Base-by-base conservation (phyloP, 2,888 invertebrate genomes). In the Stenichneumon culpator region DNA sequence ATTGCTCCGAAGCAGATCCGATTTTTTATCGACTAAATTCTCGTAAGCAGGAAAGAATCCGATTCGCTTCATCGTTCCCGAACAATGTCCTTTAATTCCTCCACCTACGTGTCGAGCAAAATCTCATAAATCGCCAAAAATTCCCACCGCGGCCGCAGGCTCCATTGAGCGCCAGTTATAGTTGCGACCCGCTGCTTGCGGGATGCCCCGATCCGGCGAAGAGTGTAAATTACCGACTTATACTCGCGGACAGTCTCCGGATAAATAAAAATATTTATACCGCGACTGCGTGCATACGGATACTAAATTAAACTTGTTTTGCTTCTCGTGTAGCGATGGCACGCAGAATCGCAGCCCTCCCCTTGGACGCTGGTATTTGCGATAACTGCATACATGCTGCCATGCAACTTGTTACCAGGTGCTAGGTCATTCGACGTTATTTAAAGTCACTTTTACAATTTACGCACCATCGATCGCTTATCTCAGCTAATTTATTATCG, bases 211-310 rank as follows among this genome's bases (percentile, higher is more conserved):
- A 65, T 54, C 81, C 84, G 80, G 83, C 81, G 87, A 78, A 88
- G 88, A 89, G 89, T 90, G 92, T 92, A 92, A 92, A 92, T 92
- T 91, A 92, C 89, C 91, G 89, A 91, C 92, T 92, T 92, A 92
- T 91, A 90, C 90, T 89, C 89, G 89, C 90, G 88, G 86, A 86
- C 87, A 88, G 87, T 88, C 84, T 87, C 79, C 89, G 89, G 88
- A 92, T 92, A 91, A 92, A 92, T 92, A 92, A 92, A 92, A 92
- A 92, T 92, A 92, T 92, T 92, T 92, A 90, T 91, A 92, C 91
- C 89, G 88, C 87, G 88, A 85, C 90, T 89, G 91, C 90, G 89
- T 91, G 91, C 89, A 89, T 88, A 87, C 90, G 88, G 90, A 90
- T 90, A 92, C 90, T 92, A 92, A 92, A 92, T 92, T 92, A 92